Evolutionary conservation across 2,113 vertebrate species (phyloP).

Genomic region (Trinectes maculatus): DNA sequence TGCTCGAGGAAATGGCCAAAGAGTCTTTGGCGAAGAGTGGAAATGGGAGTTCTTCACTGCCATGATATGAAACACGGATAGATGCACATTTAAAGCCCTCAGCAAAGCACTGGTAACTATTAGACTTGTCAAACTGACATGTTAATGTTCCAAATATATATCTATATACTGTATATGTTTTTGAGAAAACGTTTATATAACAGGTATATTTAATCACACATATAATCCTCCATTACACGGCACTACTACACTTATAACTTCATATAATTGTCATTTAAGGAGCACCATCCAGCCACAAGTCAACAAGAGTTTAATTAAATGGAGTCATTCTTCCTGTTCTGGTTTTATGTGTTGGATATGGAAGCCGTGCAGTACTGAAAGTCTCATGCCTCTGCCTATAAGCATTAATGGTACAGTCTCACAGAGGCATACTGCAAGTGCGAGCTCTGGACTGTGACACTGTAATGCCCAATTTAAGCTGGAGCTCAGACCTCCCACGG

Average conservation of each 20-base stretch:
- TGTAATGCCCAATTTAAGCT: conserved; percentile 75
- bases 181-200: too few relatives aligned
- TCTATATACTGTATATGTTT: too few relatives aligned
- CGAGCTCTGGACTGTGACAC: conserved; percentile 75
- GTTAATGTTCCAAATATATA: too few relatives aligned
- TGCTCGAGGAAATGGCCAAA: neutral
- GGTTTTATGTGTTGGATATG: conserved; percentile 16
- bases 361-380: conserved; percentile 19
- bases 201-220: neutral
- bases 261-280: conserved; percentile 25
- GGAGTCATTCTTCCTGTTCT: conserved; percentile 17
- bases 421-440: conserved; percentile 54
- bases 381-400: conserved; percentile 48
- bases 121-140: conserved; percentile 1
- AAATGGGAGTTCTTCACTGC: conserved; percentile 5
- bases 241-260: conserved; percentile 28
- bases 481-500: conserved; percentile 70
- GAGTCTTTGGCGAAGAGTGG: neutral
- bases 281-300: conserved; percentile 20
- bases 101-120: conserved; percentile 9
- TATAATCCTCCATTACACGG: too few relatives aligned
- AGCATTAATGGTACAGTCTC: conserved; percentile 63
- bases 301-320: conserved; percentile 58
- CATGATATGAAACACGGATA: conserved; percentile 5
- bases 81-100: conserved; percentile 16